These are phyloP conservation scores for Macrotus californicus DNA, from an alignment of 2,113 vertebrate genomes.

Conservation along the genomic window DNA sequence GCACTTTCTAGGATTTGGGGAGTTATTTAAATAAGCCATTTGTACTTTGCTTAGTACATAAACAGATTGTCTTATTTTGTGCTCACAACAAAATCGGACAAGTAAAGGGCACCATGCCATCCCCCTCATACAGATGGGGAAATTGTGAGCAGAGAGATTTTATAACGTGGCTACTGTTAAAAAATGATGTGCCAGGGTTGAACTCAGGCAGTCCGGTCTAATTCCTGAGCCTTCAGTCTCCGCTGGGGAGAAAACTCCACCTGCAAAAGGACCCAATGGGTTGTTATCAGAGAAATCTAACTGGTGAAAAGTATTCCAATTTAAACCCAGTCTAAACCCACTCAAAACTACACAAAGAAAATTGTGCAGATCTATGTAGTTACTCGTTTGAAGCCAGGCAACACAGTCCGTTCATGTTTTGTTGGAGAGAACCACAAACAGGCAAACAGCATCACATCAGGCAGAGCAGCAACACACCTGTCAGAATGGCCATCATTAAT, in stretches of 20 bases:
- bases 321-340: not conserved
- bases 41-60: not conserved
- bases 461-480: not conserved
- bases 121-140: not conserved
- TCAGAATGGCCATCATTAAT: too few relatives aligned
- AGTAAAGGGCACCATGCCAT: not conserved
- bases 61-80: not conserved
- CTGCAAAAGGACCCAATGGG: not conserved
- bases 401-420: accelerated
- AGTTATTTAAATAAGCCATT: not conserved
- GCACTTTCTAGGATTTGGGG: not conserved
- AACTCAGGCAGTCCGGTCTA: not conserved
- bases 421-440: not conserved
- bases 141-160: not conserved
- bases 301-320: not conserved
- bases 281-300: not conserved
- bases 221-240: not conserved
- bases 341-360: not conserved
- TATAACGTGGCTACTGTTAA: too few relatives aligned
- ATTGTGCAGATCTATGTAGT: not conserved
- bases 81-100: not conserved
- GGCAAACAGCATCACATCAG: not conserved
- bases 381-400: not conserved
- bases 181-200: not conserved
- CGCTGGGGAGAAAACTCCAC: not conserved